phyloP scores from a whole-genome alignment of 2,888 invertebrate genomes.

The Drosophila lacicola region DNA sequence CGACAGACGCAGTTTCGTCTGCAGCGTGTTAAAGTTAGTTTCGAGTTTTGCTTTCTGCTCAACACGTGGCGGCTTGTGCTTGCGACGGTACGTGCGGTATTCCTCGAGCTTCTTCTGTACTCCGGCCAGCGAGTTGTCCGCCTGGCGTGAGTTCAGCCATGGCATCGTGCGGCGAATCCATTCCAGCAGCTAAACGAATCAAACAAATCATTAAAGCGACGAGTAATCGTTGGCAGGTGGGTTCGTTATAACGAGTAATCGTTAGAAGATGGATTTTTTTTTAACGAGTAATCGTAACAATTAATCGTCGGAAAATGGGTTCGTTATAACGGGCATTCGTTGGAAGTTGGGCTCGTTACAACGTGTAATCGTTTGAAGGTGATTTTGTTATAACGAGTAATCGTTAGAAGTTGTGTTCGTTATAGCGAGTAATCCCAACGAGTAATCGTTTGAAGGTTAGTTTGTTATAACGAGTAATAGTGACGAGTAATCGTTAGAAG shows the following conservation, averaged over 20 bases:
- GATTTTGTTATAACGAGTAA: not conserved
- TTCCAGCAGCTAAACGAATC: slow-evolving; percentile 91
- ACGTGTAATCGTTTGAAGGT: not conserved
- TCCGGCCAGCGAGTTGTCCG: slow-evolving; percentile 98
- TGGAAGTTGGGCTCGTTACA: not conserved
- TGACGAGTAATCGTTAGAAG: not conserved
- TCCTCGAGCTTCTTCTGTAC: slow-evolving; percentile 99
- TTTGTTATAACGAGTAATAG: not conserved
- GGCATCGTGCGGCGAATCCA: slow-evolving; percentile 99
- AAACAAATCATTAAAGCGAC: not conserved
- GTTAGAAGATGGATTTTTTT: not conserved
- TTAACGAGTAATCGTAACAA: not conserved
- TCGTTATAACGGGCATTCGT: not conserved
- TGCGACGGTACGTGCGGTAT: slow-evolving; percentile 98
- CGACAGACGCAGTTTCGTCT: slow-evolving; percentile 98
- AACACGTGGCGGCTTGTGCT: slow-evolving; percentile 99
- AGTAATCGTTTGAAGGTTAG: not conserved
- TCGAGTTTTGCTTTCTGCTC: slow-evolving; percentile 99
- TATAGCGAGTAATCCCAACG: not conserved
- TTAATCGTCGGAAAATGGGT: not conserved
- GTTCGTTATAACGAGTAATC: not conserved
- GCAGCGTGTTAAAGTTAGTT: slow-evolving; percentile 99
- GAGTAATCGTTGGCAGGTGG: not conserved
- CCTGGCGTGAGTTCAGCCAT: slow-evolving; percentile 97
- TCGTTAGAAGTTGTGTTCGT: not conserved